phyloP scores from a whole-genome alignment of 2,888 invertebrate species.

The Blera fallax region DNA sequence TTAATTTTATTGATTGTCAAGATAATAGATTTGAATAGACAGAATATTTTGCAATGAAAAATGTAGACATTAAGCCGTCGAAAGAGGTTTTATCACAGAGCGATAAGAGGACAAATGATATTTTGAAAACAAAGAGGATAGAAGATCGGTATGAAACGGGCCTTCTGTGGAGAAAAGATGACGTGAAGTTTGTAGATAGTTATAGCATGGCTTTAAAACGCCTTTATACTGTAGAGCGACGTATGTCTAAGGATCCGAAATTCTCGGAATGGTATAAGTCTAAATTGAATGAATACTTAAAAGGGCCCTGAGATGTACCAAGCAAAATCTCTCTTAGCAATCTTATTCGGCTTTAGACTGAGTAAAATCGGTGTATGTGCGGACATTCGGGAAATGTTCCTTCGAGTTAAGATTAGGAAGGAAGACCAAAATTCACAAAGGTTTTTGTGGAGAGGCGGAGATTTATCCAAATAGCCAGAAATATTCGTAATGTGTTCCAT shows the following conservation, averaged over 20 bases:
- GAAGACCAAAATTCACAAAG: not conserved
- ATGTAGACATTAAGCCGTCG: not conserved
- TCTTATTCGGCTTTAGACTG: not conserved
- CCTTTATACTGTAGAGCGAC: not conserved
- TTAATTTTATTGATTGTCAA: slow-evolving; percentile 1
- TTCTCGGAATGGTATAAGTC: not conserved
- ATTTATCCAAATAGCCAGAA: not conserved
- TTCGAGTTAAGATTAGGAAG: not conserved
- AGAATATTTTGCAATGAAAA: slow-evolving; percentile 15
- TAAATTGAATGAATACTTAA: slow-evolving; percentile 1
- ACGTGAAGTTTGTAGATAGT: not conserved
- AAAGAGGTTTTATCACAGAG: not conserved
- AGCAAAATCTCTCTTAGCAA: not conserved
- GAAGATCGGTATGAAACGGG: slow-evolving; percentile 10
- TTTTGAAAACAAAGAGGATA: not conserved
- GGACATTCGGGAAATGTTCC: not conserved
- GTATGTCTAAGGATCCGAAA: not conserved
- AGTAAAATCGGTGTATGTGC: not conserved
- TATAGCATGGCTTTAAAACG: not conserved
- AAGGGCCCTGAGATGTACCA: not conserved
- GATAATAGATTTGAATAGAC: not conserved
- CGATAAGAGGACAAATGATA: not conserved
- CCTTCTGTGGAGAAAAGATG: not conserved
- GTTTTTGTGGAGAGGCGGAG: slow-evolving; percentile 56
- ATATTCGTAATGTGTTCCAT: slow-evolving; percentile 3